Evolutionary conservation across 2,797 vertebrate genomes (phyloP).

Genomic region (Dermochelys coriacea): DNA sequence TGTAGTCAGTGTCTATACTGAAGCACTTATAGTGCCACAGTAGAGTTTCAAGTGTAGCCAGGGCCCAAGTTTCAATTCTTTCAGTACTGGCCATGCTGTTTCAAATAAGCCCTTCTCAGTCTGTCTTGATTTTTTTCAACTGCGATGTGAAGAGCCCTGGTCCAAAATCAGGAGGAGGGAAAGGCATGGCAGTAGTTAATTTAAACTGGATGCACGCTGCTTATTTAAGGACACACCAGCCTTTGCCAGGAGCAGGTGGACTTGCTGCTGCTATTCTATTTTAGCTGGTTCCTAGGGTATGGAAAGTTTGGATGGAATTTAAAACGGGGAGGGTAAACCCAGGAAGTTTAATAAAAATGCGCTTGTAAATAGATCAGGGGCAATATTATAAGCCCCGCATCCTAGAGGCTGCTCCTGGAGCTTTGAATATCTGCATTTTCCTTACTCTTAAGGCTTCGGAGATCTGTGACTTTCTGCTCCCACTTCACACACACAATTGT

Average conservation of each 20-base stretch:
- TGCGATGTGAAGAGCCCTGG: neutral
- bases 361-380: neutral
- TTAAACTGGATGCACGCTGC: constrained; percentile 17
- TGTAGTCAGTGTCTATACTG: no score
- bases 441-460: neutral
- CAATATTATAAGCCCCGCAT: neutral
- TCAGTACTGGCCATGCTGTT: constrained; percentile 20
- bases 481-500: fast-evolving
- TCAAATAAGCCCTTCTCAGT: neutral
- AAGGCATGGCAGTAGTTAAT: neutral
- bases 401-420: neutral
- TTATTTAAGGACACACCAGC: constrained; percentile 21
- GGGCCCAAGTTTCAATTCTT: neutral
- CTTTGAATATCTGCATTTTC: neutral
- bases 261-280: constrained; percentile 7
- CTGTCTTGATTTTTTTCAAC: constrained; percentile 23
- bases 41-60: no score
- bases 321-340: neutral
- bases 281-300: neutral
- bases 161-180: neutral
- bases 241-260: constrained; percentile 14
- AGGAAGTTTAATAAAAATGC: neutral
- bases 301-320: neutral
- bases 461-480: neutral
- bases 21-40: no score